phyloP scores from a whole-genome alignment of 2,888 invertebrate genomes.

The Petrophora chlorosata region DNA sequence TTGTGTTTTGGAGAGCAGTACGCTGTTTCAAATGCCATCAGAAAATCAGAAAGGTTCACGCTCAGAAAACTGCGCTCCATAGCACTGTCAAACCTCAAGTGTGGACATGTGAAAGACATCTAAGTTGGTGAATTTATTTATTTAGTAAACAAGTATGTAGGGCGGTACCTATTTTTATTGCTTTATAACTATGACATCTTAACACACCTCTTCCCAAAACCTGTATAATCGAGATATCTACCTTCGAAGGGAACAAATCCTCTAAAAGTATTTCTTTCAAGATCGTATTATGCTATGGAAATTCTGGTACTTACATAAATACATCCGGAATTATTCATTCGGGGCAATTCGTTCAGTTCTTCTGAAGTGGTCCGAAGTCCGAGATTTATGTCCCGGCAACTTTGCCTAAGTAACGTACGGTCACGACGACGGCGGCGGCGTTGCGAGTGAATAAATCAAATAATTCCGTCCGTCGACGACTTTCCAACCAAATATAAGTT shows the following conservation, averaged over 20 bases:
- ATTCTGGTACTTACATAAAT: conserved; percentile 52
- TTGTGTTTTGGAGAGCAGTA: too few relatives aligned
- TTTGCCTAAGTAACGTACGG: conserved; percentile 67
- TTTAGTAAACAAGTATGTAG: too few relatives aligned
- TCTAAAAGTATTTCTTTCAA: conserved; percentile 40
- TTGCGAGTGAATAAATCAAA: conserved; percentile 63
- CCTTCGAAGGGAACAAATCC: conserved; percentile 31
- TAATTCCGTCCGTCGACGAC: conserved; percentile 37
- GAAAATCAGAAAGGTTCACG: too few relatives aligned
- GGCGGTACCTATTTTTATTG: too few relatives aligned
- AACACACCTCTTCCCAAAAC: too few relatives aligned
- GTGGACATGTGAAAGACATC: too few relatives aligned
- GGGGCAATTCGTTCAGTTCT: conserved; percentile 59
- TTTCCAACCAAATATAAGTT: conserved; percentile 24
- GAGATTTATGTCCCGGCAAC: conserved; percentile 69
- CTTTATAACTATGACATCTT: too few relatives aligned
- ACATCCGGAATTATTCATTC: conserved; percentile 65
- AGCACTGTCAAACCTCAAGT: too few relatives aligned
- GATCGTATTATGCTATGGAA: conserved; percentile 44
- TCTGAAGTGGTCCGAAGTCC: conserved; percentile 58
- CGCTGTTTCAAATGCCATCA: too few relatives aligned
- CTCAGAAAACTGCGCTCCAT: too few relatives aligned
- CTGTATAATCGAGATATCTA: conserved; percentile 19
- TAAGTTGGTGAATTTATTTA: too few relatives aligned
- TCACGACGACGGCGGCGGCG: conserved; percentile 43